Conservation (phyloP, 2,888 invertebrate genomes). For the Drosophila neoperkinsi region DNA sequence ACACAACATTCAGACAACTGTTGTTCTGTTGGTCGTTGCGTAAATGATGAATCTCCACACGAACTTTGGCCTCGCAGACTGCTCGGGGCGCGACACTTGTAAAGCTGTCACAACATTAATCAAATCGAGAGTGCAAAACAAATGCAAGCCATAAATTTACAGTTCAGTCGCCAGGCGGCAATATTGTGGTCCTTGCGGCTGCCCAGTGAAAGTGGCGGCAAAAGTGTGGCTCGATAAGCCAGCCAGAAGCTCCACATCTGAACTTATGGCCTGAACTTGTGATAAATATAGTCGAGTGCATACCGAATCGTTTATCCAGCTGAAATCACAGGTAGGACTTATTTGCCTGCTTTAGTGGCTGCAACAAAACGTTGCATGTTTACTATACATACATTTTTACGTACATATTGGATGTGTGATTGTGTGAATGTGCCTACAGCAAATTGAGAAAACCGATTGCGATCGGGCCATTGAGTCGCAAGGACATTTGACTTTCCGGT, state of each 20-base stretch:
- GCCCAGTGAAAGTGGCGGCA: constrained; percentile 47
- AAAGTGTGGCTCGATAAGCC: constrained; percentile 17
- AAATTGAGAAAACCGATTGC: constrained; percentile 28
- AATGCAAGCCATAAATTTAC: constrained; percentile 70
- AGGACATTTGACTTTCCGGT: constrained; percentile 69
- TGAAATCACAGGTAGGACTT: constrained; percentile 37
- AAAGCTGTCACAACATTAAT: constrained; percentile 76
- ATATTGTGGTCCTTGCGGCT: constrained; percentile 33
- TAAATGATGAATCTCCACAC: constrained; percentile 58
- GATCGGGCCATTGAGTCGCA: constrained; percentile 49
- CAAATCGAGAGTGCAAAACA: constrained; percentile 67
- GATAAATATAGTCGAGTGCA: constrained; percentile 40
- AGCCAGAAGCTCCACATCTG: neutral
- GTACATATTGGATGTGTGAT: neutral
- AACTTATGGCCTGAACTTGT: constrained; percentile 15
- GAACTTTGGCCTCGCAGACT: constrained; percentile 57
- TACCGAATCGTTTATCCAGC: constrained; percentile 22
- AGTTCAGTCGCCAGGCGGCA: constrained; percentile 48
- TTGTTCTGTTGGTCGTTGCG: constrained; percentile 38
- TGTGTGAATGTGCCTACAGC: constrained; percentile 19
- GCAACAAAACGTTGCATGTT: constrained; percentile 40
- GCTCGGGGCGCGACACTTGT: constrained; percentile 67
- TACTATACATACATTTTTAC: neutral
- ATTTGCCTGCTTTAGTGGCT: constrained; percentile 8
- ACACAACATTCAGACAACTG: constrained; percentile 35